Percentiles rank a stretch among this genome's conserved stretches.
These are phyloP conservation scores for Ophioninae sp. DNA, from an alignment of 2,888 invertebrate genomes.

Conservation along the genomic window DNA sequence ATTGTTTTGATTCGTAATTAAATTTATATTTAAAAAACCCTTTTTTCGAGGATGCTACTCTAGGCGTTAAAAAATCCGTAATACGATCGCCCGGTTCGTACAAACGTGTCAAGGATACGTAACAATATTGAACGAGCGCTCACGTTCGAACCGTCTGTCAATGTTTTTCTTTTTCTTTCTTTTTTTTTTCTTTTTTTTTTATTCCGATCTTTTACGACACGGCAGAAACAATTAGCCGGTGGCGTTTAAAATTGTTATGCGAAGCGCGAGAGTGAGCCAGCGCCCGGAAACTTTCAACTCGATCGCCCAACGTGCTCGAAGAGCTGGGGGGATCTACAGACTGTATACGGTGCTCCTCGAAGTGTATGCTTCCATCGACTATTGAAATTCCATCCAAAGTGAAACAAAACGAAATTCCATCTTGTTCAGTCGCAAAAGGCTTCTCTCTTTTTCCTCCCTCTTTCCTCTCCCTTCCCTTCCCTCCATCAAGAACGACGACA, in stretches of 20 bases:
- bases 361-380: conserved; percentile 5
- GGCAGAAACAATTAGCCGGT: conserved; percentile 48
- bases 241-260: conserved; percentile 27
- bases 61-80: conserved; percentile 10
- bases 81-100: conserved; percentile 7
- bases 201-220: conserved; percentile 22
- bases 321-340: not conserved
- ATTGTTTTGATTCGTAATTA: too few species aligned
- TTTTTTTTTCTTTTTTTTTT: not conserved
- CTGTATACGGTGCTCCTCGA: not conserved
- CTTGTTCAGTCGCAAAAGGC: not conserved
- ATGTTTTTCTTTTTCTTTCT: not conserved
- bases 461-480: too few species aligned
- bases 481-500: too few species aligned
- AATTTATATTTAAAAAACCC: too few species aligned
- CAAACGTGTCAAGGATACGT: conserved; percentile 51
- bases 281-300: conserved; percentile 31
- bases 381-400: conserved; percentile 32
- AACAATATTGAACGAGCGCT: conserved; percentile 20
- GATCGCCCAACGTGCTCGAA: not conserved
- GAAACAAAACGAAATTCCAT: conserved; percentile 33
- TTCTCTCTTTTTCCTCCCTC: too few species aligned
- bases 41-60: too few species aligned
- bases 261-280: not conserved
- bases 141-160: not conserved